Conservation (phyloP, 2,888 invertebrate species). For the Tethea ocularis region DNA sequence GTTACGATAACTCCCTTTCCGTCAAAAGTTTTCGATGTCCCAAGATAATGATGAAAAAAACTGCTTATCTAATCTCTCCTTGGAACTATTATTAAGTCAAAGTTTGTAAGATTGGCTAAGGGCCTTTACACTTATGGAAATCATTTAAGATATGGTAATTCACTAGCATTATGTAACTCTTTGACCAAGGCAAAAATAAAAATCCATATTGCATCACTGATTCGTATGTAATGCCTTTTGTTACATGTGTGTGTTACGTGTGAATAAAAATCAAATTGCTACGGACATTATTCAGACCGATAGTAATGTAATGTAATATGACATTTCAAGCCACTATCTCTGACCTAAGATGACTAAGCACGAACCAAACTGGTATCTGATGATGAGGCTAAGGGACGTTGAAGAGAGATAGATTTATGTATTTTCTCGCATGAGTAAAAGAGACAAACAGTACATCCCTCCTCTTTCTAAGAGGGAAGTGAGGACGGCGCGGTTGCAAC, state of each 20-base stretch:
- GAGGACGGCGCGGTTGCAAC: slow-evolving; percentile 58
- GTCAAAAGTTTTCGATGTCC: neutral
- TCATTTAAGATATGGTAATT: slow-evolving; percentile 28
- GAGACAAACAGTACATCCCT: slow-evolving; percentile 52
- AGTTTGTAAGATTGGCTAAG: slow-evolving; percentile 18
- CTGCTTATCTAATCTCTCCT: neutral
- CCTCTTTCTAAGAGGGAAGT: slow-evolving; percentile 62
- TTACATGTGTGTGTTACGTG: slow-evolving; percentile 39
- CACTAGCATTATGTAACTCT: slow-evolving; percentile 5
- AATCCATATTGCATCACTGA: slow-evolving; percentile 42
- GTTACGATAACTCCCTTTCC: neutral
- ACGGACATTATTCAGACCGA: slow-evolving; percentile 48
- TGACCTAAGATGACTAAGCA: slow-evolving; percentile 74
- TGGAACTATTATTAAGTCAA: neutral
- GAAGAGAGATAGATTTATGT: slow-evolving; percentile 43
- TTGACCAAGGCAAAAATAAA: slow-evolving; percentile 32
- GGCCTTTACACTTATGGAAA: slow-evolving; percentile 24
- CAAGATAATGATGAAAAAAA: neutral
- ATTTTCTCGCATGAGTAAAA: slow-evolving; percentile 31
- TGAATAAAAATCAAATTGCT: slow-evolving; percentile 38
- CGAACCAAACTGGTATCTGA: slow-evolving; percentile 65
- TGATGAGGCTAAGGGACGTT: slow-evolving; percentile 55
- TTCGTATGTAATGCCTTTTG: slow-evolving; percentile 28
- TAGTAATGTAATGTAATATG: slow-evolving; percentile 49
- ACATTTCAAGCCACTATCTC: slow-evolving; percentile 69